Evolutionary conservation across 2,113 vertebrate species (phyloP).

Genomic region (Spizaetus ornatus): DNA sequence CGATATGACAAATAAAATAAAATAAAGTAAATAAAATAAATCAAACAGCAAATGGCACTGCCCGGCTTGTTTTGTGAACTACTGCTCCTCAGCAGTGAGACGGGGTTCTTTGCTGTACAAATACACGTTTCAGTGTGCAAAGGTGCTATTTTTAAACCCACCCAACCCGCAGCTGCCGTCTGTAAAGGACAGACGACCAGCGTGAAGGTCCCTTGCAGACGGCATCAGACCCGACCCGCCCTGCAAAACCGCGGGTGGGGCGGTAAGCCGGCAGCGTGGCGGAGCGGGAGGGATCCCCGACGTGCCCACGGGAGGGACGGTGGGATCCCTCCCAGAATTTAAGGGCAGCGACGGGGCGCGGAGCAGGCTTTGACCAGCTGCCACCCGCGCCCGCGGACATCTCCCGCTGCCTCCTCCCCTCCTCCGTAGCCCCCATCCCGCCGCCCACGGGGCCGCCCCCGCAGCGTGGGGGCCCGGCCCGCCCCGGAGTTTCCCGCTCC

Average conservation of each 20-base stretch:
- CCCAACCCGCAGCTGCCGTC: too few species aligned
- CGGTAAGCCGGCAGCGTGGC: too few species aligned
- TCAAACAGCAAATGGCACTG: not conserved
- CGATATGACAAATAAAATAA: not conserved
- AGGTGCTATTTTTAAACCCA: not conserved
- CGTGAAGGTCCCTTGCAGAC: not conserved
- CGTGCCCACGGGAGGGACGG: not conserved
- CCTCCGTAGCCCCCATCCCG: not conserved
- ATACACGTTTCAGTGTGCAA: fast-evolving
- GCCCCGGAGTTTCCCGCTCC: not conserved
- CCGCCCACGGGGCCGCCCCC: not conserved
- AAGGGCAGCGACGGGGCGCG: not conserved
- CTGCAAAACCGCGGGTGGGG: fast-evolving
- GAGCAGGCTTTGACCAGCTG: not conserved
- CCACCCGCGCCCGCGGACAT: not conserved
- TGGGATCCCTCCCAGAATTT: too few species aligned
- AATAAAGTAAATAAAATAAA: not conserved
- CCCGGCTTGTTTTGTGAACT: too few species aligned
- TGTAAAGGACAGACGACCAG: fast-evolving
- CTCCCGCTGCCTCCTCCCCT: not conserved
- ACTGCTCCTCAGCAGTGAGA: fast-evolving
- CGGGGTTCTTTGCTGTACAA: not conserved
- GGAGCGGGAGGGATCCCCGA: not conserved
- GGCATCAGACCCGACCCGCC: not conserved
- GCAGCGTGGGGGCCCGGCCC: not conserved